Percentiles rank a stretch among this genome's conserved stretches.
Conservation (phyloP, 2,113 vertebrate genomes). For the Microtus montanus region DNA sequence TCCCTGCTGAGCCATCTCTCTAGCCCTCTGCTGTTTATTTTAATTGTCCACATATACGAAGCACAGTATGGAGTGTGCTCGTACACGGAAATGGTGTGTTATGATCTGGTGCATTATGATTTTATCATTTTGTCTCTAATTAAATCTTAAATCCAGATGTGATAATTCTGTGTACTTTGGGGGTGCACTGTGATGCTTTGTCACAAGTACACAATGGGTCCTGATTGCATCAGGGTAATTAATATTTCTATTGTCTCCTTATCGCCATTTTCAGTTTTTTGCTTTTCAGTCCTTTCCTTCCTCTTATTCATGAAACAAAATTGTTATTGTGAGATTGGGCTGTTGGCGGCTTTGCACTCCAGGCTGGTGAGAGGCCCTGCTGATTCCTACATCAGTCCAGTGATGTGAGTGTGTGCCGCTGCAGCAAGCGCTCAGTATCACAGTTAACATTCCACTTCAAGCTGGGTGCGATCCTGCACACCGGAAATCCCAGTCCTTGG, state of each 20-base stretch:
- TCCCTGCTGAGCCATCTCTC: not conserved
- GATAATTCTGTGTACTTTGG: not conserved
- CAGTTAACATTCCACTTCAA: not conserved
- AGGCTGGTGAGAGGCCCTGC: not conserved
- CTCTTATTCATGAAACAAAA: not conserved
- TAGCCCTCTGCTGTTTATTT: not conserved
- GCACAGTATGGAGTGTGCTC: not conserved
- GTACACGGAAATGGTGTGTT: not conserved
- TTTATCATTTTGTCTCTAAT: not conserved
- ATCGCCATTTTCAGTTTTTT: not conserved
- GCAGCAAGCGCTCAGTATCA: not conserved
- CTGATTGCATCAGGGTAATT: not conserved
- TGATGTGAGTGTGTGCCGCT: no score
- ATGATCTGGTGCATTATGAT: not conserved
- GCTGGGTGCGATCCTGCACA: not conserved
- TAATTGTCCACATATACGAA: not conserved
- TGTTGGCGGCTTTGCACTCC: not conserved
- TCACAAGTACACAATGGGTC: not conserved
- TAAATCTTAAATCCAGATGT: not conserved
- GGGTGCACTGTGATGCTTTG: not conserved
- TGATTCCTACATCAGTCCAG: not conserved
- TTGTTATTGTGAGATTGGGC: not conserved
- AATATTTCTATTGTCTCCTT: not conserved
- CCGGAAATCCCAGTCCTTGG: not conserved
- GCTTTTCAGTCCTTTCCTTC: not conserved